These are phyloP conservation scores for Spisula subtruncata DNA, from an alignment of 2,888 invertebrate species.

Conservation along the genomic window DNA sequence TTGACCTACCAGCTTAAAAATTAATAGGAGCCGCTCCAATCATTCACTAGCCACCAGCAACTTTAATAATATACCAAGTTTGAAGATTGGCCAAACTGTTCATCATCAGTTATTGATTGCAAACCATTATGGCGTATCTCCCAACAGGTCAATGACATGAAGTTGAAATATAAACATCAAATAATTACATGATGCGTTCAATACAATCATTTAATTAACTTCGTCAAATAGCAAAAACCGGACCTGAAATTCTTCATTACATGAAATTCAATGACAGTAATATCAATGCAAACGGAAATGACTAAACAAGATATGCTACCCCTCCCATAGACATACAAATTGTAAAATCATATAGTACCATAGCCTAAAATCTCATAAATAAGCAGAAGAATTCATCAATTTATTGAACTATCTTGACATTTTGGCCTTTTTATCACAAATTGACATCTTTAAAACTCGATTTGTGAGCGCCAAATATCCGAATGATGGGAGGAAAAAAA, in stretches of 20 bases:
- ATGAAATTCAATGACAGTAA: neutral
- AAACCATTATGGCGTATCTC: too few relatives aligned
- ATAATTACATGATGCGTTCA: neutral
- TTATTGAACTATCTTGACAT: neutral
- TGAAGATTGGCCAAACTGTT: too few relatives aligned
- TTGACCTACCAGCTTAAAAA: too few relatives aligned
- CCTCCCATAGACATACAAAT: neutral
- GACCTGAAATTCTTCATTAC: neutral
- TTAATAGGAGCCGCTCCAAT: too few relatives aligned
- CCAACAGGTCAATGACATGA: neutral
- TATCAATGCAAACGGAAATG: neutral
- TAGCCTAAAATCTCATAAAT: neutral
- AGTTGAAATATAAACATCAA: neutral
- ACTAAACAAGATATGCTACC: neutral
- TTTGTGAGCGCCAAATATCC: neutral
- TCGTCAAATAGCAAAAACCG: too few relatives aligned
- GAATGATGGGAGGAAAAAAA: neutral
- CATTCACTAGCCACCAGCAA: too few relatives aligned
- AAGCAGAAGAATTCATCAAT: neutral
- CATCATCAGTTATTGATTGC: too few relatives aligned
- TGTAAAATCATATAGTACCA: neutral
- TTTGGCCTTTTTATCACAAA: constrained; percentile 11
- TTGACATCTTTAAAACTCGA: constrained; percentile 10
- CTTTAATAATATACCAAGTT: too few relatives aligned
- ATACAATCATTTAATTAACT: too few relatives aligned